Conservation (phyloP, 2,797 vertebrate genomes). For the Crocodylus rhombifer region DNA sequence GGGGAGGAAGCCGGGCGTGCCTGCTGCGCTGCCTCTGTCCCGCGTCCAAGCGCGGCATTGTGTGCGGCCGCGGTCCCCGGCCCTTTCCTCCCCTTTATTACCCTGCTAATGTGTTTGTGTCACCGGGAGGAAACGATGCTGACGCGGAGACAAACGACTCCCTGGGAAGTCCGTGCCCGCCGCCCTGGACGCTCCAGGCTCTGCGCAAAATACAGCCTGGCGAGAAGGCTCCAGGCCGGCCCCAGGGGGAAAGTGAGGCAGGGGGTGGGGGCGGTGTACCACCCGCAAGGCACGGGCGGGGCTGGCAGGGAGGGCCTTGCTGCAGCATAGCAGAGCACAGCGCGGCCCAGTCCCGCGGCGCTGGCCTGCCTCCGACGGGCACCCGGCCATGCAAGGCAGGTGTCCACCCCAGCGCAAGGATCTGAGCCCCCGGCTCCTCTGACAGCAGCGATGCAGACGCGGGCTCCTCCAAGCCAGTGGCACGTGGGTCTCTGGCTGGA, state of each 20-base stretch:
- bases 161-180: background rate
- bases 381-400: too few species aligned
- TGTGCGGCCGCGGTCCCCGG: background rate
- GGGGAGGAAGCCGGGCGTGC: background rate
- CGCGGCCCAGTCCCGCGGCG: too few species aligned
- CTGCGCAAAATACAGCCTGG: background rate
- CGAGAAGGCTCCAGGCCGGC: accelerated
- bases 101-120: conserved; percentile 55
- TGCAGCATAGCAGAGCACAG: too few species aligned
- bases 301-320: too few species aligned
- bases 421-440: too few species aligned
- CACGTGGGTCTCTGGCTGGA: background rate
- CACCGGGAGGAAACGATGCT: conserved; percentile 17
- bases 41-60: background rate
- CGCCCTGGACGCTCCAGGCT: background rate
- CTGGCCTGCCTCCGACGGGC: too few species aligned
- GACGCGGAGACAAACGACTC: background rate
- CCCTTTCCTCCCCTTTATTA: conserved; percentile 62
- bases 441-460: too few species aligned
- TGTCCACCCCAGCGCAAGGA: too few species aligned
- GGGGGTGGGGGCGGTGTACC: background rate
- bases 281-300: background rate
- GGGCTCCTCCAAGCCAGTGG: background rate
- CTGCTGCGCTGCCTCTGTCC: background rate
- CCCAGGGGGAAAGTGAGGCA: background rate